phyloP scores from a whole-genome alignment of 2,888 invertebrate genomes.

The Timandra comae region DNA sequence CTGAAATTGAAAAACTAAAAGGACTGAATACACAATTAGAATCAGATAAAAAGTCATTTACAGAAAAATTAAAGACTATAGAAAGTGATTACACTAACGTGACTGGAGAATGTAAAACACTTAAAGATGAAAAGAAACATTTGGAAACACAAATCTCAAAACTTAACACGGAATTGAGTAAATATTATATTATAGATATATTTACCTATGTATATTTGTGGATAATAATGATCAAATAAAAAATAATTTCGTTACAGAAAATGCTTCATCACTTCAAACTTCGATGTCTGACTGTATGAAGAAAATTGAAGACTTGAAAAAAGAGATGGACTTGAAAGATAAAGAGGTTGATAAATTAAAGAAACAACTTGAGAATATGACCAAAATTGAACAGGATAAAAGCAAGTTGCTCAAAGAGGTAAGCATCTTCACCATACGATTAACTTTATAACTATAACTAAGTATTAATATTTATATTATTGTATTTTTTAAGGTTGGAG shows the following conservation, averaged over 20 bases:
- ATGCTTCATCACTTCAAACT: slow-evolving; percentile 70
- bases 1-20: slow-evolving; percentile 70
- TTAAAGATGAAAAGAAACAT: slow-evolving; percentile 80
- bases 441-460: background rate
- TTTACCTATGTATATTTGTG: background rate
- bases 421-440: slow-evolving; percentile 7
- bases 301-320: slow-evolving; percentile 80
- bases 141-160: slow-evolving; percentile 78
- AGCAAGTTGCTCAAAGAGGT: slow-evolving; percentile 78
- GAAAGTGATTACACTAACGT: slow-evolving; percentile 60
- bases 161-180: slow-evolving; percentile 78
- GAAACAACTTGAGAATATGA: slow-evolving; percentile 71
- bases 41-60: slow-evolving; percentile 56
- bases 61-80: slow-evolving; percentile 45
- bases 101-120: slow-evolving; percentile 63
- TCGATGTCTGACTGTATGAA: slow-evolving; percentile 74
- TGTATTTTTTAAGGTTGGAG: slow-evolving; percentile 70
- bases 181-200: slow-evolving; percentile 31
- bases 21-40: slow-evolving; percentile 67
- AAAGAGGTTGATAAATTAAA: slow-evolving; percentile 79
- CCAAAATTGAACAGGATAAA: slow-evolving; percentile 73
- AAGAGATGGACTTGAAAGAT: slow-evolving; percentile 79
- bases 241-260: slow-evolving; percentile 52
- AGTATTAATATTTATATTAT: background rate
- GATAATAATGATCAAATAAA: background rate